Evolutionary conservation across 2,888 invertebrate genomes (phyloP).

Genomic region (Amaurobius ferox): DNA sequence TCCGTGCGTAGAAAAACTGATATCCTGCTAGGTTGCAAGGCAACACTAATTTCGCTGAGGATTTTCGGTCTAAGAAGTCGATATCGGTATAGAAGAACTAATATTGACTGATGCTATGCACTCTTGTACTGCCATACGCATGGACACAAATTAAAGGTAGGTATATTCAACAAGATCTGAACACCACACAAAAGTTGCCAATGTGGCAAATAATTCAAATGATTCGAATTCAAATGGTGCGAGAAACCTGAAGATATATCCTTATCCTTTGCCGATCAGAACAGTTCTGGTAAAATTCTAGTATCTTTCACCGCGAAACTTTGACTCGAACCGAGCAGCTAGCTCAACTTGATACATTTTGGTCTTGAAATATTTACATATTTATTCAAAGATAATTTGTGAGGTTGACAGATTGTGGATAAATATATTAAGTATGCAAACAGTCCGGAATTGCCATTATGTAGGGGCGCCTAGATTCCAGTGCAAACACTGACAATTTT

Average conservation of each 20-base stretch:
- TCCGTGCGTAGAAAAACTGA: too few species aligned
- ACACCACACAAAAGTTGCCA: neutral
- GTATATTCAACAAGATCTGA: neutral
- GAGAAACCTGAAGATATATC: constrained; percentile 48
- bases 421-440: constrained; percentile 72
- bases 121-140: too few species aligned
- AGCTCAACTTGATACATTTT: constrained; percentile 72
- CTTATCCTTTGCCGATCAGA: constrained; percentile 67
- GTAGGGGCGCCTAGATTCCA: constrained; percentile 70
- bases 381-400: constrained; percentile 73
- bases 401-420: constrained; percentile 72
- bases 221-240: neutral
- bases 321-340: constrained; percentile 54
- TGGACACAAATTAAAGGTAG: too few species aligned
- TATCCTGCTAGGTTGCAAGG: too few species aligned
- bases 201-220: neutral
- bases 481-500: constrained; percentile 72
- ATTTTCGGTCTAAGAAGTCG: too few species aligned
- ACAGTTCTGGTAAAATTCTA: constrained; percentile 49
- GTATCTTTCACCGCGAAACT: constrained; percentile 34
- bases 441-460: constrained; percentile 72
- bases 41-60: too few species aligned
- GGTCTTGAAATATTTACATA: constrained; percentile 73
- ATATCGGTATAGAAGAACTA: too few species aligned
- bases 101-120: too few species aligned